Base-by-base conservation (phyloP, 2,113 vertebrate species). In the Sterrhoptilus dennistouni region DNA sequence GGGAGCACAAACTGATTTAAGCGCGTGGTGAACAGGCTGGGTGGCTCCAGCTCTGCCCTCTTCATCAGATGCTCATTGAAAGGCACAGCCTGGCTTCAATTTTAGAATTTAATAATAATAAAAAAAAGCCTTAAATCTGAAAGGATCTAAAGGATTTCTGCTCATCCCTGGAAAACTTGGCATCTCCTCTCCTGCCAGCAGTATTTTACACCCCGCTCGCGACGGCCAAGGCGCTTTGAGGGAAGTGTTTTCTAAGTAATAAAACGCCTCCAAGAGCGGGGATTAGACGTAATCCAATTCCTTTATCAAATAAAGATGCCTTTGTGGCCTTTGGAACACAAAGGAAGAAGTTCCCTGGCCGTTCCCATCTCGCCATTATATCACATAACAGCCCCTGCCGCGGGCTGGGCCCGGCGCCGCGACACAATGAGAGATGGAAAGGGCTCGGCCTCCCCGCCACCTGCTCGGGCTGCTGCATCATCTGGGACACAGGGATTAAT, bases 231-330 rank as follows among this genome's bases (percentile, higher is more conserved):
- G 23, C 0, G 13, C 75, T 63, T 70, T 44, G 45, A 70, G 74
- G 76, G 17, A 94, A 96, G 79, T 22, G 69, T 93, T 92, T 95
- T 33, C 93, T 63, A 45, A 91, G 94, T 35, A 96, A 97, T 93
- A 92, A 97, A 96, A 89, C 5, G 6, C 21, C 93, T 84, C 93
- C 93, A 68, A 92, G 88, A 27, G 49, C 0, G 0, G 65, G 93
- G 95, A 96, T 96, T 97, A 97, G 76, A 71, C 92, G 20, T 96
- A 97, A 96, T 95, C 95, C 96, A 92, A 92, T 95, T 93, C 88
- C 95, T 95, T 90, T 92, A 94, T 96, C 96, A 96, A 97, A 92
- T 72, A 94, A 90, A 97, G 96, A 95, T 92, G 96, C 93, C 96
- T 90, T 57, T 72, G 2, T 36, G 86, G 95, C 92, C 93, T 96